Evolutionary conservation across 2,797 vertebrate species (phyloP).

Genomic region (Chaunax sp.): DNA sequence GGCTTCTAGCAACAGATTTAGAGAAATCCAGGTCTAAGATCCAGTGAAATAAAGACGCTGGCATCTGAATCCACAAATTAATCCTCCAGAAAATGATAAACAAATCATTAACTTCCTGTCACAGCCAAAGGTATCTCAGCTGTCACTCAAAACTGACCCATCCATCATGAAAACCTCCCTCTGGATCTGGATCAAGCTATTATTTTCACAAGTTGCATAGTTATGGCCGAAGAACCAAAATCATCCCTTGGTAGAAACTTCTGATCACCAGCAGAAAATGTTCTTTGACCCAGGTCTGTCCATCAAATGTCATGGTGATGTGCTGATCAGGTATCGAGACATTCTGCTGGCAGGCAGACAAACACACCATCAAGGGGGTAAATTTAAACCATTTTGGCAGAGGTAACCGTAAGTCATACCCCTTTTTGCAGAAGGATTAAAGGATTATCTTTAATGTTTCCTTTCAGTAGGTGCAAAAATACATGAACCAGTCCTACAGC

Average conservation of each 20-base stretch:
- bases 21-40: background rate
- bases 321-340: conserved; percentile 4
- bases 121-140: background rate
- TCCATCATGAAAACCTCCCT: background rate
- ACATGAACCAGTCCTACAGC: too few species aligned
- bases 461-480: too few species aligned
- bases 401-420: too few species aligned
- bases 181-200: background rate
- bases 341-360: too few species aligned
- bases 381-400: too few species aligned
- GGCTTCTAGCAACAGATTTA: background rate
- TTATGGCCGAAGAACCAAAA: background rate
- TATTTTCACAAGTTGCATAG: background rate
- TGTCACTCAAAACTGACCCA: conserved; percentile 2
- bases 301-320: background rate
- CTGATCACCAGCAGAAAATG: background rate
- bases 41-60: background rate
- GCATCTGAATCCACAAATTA: background rate
- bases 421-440: too few species aligned
- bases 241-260: background rate
- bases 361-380: conserved; percentile 2
- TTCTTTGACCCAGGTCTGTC: background rate
- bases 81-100: background rate
- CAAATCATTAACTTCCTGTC: conserved; percentile 16
- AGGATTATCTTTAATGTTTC: too few species aligned